Evolutionary conservation across 2,888 invertebrate genomes (phyloP), one percentile per base, ranked within the genome.

Genomic region (Zeuzera pyrina): DNA sequence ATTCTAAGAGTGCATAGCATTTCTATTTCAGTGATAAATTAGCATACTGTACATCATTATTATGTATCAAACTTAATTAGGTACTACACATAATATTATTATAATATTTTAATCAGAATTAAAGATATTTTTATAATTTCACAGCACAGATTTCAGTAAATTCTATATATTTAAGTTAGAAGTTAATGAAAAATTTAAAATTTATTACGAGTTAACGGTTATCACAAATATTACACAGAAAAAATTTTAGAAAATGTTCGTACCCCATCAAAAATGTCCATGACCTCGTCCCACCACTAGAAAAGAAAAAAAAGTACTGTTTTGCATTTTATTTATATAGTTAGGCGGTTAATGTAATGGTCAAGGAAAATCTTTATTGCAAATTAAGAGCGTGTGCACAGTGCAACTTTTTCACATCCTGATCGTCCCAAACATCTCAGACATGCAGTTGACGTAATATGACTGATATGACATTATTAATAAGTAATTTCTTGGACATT

Each of bases 251-350:
- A 78, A 84, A 85, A 77, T 59, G 64, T 71, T 87, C 93, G 89
- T 93, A 94, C 94, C 93, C 93, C 93, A 76, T 94, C 93, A 89
- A 94, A 94, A 87, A 94, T 93, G 88, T 94, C 94, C 92, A 94
- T 93, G 86, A 94, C 93, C 89, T 94, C 94, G 91, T 94, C 93
- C 94, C 94, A 94, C 93, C 93, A 94, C 93, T 94, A 92, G 88
- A 93, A 91, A 86, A 88, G 73, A 86, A 83, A 88, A 87, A 83
- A 81, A 85, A 76, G 67, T 41, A 25, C 3, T 11, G 12, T 23
- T 14, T 15, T 21, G 12, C n/a, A 10, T n/a, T 24, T 30, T 25
- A 29, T 24, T 33, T n/a, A 25, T 33, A n/a, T 21, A 15, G 22
- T 30, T 28, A 19, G 30, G 32, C 37, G 33, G 31, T 34, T 14